phyloP scores from a whole-genome alignment of 2,797 vertebrate species.

The Gallinago stenura region DNA sequence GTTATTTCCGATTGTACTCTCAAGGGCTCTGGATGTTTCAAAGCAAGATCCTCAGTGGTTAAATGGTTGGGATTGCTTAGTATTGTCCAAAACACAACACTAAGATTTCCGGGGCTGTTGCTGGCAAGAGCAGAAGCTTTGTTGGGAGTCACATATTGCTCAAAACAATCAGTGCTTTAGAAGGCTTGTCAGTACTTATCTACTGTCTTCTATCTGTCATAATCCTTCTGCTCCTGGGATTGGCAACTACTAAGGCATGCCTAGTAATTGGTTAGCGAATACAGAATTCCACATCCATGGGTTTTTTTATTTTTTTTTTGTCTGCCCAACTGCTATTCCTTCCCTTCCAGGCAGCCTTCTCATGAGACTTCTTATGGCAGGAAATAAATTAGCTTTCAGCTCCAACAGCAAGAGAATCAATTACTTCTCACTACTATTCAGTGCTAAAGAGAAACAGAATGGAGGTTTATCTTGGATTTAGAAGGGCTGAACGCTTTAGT shows the following conservation, averaged over 20 bases:
- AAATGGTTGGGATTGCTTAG: not conserved
- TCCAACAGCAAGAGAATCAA: not conserved
- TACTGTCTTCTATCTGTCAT: not conserved
- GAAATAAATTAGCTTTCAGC: slow-evolving; percentile 21
- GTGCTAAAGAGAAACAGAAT: not conserved
- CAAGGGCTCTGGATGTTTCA: not conserved
- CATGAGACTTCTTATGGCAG: not conserved
- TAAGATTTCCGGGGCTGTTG: not conserved
- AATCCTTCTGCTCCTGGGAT: not conserved
- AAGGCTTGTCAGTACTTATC: not conserved
- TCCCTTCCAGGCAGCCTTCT: not conserved
- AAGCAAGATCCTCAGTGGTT: not conserved
- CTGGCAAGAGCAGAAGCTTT: not conserved
- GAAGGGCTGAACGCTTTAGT: not conserved
- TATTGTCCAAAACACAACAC: not conserved
- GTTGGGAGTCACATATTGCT: not conserved
- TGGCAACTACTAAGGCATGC: not conserved
- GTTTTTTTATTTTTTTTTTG: not conserved
- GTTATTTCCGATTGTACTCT: not conserved
- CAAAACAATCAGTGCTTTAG: not conserved
- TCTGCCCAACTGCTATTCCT: not conserved
- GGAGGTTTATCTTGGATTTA: slow-evolving; percentile 11
- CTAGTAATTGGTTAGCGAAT: not conserved
- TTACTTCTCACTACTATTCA: not conserved
- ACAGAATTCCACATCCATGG: not conserved